phyloP scores from a whole-genome alignment of 2,888 invertebrate species.

The Hedya salicella region DNA sequence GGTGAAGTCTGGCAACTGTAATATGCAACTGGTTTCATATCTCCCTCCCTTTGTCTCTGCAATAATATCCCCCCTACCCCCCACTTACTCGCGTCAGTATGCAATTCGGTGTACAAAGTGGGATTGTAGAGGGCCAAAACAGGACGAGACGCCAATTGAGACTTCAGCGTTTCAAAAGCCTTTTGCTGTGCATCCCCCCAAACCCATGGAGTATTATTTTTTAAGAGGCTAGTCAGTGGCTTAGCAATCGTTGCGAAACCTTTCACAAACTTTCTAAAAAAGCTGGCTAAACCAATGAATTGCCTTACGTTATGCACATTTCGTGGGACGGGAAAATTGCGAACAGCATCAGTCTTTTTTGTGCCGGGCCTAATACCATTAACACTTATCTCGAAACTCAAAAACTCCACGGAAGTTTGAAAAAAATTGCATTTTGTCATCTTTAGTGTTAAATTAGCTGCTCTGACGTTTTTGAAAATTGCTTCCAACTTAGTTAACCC shows the following conservation, averaged over 20 bases:
- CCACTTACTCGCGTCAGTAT: constrained; percentile 4
- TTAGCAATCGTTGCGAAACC: neutral
- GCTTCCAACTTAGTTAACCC: constrained; percentile 10
- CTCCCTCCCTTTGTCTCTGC: neutral
- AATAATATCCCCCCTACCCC: neutral
- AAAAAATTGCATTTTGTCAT: neutral
- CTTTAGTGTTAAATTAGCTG: neutral
- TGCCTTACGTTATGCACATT: neutral
- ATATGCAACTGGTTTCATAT: neutral
- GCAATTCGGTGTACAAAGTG: neutral
- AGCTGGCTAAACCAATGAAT: neutral
- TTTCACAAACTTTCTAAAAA: neutral
- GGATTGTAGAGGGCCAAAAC: neutral
- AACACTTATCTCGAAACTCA: neutral
- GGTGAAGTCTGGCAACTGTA: neutral
- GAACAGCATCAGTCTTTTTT: neutral
- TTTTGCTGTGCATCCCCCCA: neutral
- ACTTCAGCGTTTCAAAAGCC: neutral
- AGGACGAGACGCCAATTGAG: neutral
- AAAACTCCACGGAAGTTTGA: constrained; percentile 1
- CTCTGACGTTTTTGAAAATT: constrained; percentile 9
- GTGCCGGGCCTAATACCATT: neutral
- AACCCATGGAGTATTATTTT: neutral
- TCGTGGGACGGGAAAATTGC: neutral
- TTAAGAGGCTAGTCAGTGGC: neutral